phyloP scores from a whole-genome alignment of 1,140 invertebrate genomes.

The Drosophila miranda region DNA sequence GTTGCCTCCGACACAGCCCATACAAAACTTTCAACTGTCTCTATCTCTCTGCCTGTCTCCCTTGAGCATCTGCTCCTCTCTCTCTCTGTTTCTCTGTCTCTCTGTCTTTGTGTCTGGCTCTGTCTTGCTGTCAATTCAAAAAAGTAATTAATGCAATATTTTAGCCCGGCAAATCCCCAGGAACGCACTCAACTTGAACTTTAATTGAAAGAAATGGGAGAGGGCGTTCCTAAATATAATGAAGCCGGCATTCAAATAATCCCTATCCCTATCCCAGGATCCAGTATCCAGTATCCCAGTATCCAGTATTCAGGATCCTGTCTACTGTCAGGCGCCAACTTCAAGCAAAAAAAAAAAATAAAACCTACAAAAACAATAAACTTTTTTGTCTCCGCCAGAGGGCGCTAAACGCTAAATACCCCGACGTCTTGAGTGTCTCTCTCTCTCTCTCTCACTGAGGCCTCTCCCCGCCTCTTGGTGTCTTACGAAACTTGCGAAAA shows the following conservation, averaged over 20 bases:
- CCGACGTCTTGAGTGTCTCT: constrained; percentile 27
- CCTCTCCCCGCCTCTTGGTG: constrained; percentile 1
- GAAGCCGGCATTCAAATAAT: constrained; percentile 61
- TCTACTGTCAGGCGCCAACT: constrained; percentile 64
- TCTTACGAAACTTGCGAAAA: constrained; percentile 66
- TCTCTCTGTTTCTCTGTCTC: not conserved
- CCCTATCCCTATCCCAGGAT: constrained; percentile 33
- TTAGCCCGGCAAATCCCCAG: constrained; percentile 38
- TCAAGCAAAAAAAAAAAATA: constrained; percentile 38
- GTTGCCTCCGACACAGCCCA: not conserved
- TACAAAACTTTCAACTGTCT: constrained; percentile 13
- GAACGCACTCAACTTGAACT: constrained; percentile 47
- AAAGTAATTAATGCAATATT: constrained; percentile 66
- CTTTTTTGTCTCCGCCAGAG: constrained; percentile 52
- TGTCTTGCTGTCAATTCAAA: constrained; percentile 47
- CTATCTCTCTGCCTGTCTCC: not conserved
- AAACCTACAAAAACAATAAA: constrained; percentile 52
- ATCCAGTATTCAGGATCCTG: constrained; percentile 26
- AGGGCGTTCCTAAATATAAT: constrained; percentile 44
- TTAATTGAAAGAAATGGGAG: constrained; percentile 53
- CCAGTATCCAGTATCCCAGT: not conserved
- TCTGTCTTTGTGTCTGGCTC: too few species aligned
- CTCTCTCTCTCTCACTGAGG: constrained; percentile 3
- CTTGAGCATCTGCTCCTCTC: too few species aligned
- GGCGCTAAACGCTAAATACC: constrained; percentile 58